These are phyloP conservation scores for Eremophila alpestris DNA, from an alignment of 2,797 vertebrate genomes.

Conservation along the genomic window DNA sequence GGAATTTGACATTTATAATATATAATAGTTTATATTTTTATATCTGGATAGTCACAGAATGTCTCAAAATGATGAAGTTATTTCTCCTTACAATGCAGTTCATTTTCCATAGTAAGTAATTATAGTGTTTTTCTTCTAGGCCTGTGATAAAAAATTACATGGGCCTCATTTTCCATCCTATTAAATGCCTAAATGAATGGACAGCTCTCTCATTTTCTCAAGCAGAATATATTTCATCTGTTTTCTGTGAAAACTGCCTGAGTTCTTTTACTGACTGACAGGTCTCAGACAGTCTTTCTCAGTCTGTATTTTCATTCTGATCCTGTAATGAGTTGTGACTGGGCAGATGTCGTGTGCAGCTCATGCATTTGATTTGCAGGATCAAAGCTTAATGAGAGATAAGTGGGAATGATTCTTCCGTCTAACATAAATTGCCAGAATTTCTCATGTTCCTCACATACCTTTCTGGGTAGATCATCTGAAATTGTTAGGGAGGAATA, in stretches of 20 bases:
- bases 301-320: neutral
- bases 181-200: neutral
- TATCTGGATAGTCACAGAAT: neutral
- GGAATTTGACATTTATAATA: neutral
- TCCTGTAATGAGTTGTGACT: neutral
- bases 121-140: neutral
- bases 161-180: neutral
- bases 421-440: neutral
- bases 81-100: neutral
- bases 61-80: neutral
- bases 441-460: neutral
- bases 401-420: neutral
- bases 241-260: neutral
- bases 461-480: neutral
- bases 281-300: neutral
- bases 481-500: constrained; percentile 11
- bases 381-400: neutral
- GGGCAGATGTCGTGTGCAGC: neutral
- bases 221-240: neutral
- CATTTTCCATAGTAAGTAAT: neutral
- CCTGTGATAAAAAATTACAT: neutral
- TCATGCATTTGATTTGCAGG: neutral
- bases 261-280: neutral
- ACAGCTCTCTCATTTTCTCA: neutral
- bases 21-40: neutral